A percentile compares a stretch with the other conserved stretches of the same genome.
phyloP scores from a whole-genome alignment of 1,140 invertebrate genomes.

The Aricia agestis region DNA sequence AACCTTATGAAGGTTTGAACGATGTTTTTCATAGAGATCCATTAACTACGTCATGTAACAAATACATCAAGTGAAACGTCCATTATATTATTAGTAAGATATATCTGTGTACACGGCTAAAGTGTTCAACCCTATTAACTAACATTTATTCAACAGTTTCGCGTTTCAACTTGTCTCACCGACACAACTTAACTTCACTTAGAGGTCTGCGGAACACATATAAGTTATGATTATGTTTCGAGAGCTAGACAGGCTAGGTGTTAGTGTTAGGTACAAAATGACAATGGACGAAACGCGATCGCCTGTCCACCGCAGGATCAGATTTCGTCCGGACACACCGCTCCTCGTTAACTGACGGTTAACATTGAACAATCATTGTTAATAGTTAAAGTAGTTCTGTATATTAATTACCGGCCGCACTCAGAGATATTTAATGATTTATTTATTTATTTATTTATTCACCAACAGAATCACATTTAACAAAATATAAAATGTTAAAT shows the following conservation, averaged over 20 bases:
- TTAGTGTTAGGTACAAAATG: conserved; percentile 17
- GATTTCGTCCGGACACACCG: background rate
- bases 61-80: background rate
- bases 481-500: too few relatives aligned
- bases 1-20: too few relatives aligned
- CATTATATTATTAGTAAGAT: conserved; percentile 1
- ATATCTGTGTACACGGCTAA: background rate
- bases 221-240: conserved; percentile 15
- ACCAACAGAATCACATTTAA: too few relatives aligned
- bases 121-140: conserved; percentile 7
- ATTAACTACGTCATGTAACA: background rate
- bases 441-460: too few relatives aligned
- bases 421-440: too few relatives aligned
- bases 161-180: conserved; percentile 2
- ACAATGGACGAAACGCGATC: conserved; percentile 33
- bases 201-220: conserved; percentile 1
- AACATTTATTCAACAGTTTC: conserved; percentile 6
- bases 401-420: too few relatives aligned
- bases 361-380: background rate
- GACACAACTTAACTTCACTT: conserved; percentile 11
- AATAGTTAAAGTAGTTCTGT: too few relatives aligned
- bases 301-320: conserved; percentile 4
- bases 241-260: background rate
- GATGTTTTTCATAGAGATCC: too few relatives aligned
- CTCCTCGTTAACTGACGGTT: background rate